These are phyloP conservation scores for Cynocephalus volans DNA, from an alignment of 2,113 vertebrate genomes.

Conservation along the genomic window DNA sequence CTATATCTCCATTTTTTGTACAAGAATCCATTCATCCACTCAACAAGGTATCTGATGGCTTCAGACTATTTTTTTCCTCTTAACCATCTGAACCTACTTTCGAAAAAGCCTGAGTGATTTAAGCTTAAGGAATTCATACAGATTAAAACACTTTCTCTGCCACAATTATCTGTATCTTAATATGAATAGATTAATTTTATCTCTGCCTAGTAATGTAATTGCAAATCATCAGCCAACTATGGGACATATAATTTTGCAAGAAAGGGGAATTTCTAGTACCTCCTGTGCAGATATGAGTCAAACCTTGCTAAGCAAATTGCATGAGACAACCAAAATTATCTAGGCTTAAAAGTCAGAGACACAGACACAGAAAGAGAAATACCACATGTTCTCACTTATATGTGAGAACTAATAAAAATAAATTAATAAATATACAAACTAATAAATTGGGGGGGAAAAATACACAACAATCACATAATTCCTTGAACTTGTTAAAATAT, in stretches of 20 bases:
- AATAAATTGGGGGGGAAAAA: too few species aligned
- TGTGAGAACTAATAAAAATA: too few species aligned
- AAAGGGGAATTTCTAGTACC: background rate
- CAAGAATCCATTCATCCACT: background rate
- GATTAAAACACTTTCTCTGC: background rate
- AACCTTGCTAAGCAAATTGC: background rate
- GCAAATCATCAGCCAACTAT: background rate
- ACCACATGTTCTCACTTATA: too few species aligned
- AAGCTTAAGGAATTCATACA: background rate
- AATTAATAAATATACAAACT: too few species aligned
- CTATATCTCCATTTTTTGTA: background rate
- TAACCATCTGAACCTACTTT: background rate
- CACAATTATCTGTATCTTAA: slow-evolving; percentile 25
- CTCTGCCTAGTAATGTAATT: background rate
- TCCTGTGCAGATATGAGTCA: background rate
- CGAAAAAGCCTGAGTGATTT: background rate
- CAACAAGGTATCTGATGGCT: background rate
- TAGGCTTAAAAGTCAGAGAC: background rate
- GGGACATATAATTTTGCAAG: slow-evolving; percentile 16
- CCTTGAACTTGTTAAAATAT: too few species aligned
- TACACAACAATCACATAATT: too few species aligned
- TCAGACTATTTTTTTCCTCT: slow-evolving; percentile 24
- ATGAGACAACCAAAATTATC: background rate
- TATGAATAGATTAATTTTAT: slow-evolving; percentile 23
- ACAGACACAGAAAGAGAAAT: too few species aligned